phyloP scores from a whole-genome alignment of 2,797 vertebrate species.

The Chrosomus eos region DNA sequence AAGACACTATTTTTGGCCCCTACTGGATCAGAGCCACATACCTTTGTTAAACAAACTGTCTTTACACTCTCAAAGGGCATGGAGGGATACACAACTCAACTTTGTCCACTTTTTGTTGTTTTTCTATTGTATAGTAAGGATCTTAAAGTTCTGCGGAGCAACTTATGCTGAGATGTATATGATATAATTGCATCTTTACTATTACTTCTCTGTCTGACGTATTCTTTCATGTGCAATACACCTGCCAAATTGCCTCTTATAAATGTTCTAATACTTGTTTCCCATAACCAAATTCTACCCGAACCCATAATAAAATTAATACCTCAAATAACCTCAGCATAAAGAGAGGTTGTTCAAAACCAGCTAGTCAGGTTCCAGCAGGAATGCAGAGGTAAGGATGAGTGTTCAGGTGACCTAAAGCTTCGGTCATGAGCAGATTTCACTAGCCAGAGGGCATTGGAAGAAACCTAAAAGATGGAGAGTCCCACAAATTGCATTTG shows the following conservation, averaged over 20 bases:
- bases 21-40: not conserved
- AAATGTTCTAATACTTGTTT: not conserved
- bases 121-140: not conserved
- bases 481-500: not conserved
- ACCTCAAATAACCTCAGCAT: not conserved
- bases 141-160: not conserved
- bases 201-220: too few species aligned
- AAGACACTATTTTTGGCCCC: conserved; percentile 4
- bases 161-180: not conserved
- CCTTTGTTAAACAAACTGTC: not conserved
- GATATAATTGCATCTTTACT: not conserved
- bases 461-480: not conserved
- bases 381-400: conserved; percentile 1
- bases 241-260: not conserved
- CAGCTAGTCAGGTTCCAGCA: not conserved
- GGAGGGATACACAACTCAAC: not conserved
- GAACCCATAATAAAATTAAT: not conserved
- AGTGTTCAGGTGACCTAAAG: not conserved
- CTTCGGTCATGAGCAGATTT: conserved; percentile 11
- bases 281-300: not conserved
- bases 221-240: not conserved
- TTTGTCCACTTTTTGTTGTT: not conserved
- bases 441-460: not conserved
- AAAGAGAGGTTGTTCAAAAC: not conserved
- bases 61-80: not conserved